These are phyloP conservation scores for Spea hammondii DNA, from an alignment of 2,797 vertebrate species.

Conservation along the genomic window DNA sequence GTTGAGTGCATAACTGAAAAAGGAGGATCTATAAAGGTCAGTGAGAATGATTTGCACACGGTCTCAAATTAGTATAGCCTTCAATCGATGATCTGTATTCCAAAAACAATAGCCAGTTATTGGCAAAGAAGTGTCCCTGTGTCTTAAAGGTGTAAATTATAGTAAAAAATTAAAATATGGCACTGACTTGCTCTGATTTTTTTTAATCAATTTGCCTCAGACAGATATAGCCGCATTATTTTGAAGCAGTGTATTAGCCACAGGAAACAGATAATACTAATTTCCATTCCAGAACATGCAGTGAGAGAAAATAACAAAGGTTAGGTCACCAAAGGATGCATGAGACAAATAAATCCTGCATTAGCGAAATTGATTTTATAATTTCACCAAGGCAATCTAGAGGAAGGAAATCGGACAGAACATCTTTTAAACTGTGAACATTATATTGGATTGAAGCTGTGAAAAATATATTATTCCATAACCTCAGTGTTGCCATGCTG, in stretches of 20 bases:
- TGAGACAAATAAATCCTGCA: slow-evolving; percentile 57
- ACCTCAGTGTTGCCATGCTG: too few species aligned
- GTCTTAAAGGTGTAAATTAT: too few species aligned
- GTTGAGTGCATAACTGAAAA: too few species aligned
- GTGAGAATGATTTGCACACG: too few species aligned
- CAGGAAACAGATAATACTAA: slow-evolving; percentile 33
- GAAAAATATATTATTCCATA: slow-evolving; percentile 21
- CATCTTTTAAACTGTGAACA: slow-evolving; percentile 28
- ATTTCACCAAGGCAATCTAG: slow-evolving; percentile 50
- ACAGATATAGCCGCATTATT: slow-evolving; percentile 32
- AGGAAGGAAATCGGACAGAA: slow-evolving; percentile 23
- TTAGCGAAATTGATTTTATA: slow-evolving; percentile 57
- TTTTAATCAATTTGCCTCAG: slow-evolving; percentile 10
- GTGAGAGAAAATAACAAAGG: slow-evolving; percentile 47
- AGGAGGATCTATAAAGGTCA: too few species aligned
- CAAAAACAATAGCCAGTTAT: too few species aligned
- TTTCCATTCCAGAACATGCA: slow-evolving; percentile 43
- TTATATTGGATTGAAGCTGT: slow-evolving; percentile 30
- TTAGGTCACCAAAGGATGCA: slow-evolving; percentile 46
- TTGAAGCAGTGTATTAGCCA: slow-evolving; percentile 40
- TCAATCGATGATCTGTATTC: too few species aligned
- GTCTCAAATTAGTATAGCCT: too few species aligned
- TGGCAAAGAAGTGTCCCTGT: too few species aligned
- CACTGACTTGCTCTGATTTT: slow-evolving; percentile 6
- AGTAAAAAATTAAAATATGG: not conserved